Percentiles rank a stretch among this genome's conserved stretches.
Conservation (phyloP, 2,113 vertebrate species). For the Emydura subglobosa region DNA sequence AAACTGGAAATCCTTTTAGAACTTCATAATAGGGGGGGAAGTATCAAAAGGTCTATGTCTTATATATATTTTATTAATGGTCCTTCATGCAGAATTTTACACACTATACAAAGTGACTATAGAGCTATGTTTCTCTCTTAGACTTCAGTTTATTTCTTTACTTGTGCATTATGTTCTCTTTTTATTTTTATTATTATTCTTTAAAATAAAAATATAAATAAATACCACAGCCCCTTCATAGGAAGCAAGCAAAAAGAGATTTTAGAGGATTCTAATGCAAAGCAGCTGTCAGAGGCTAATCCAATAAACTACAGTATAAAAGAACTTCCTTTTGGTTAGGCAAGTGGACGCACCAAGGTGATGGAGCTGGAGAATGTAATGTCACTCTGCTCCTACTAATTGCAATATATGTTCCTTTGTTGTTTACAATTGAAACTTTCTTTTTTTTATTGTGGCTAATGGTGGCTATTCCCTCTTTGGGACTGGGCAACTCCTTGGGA, state of each 20-base stretch:
- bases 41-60: conserved; percentile 44
- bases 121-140: conserved; percentile 55
- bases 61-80: conserved; percentile 53
- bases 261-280: neutral
- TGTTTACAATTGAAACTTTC: neutral
- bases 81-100: conserved; percentile 53
- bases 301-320: neutral
- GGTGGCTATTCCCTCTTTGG: neutral
- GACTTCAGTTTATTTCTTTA: conserved; percentile 70
- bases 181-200: conserved; percentile 64
- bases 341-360: neutral
- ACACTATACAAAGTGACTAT: conserved; percentile 50
- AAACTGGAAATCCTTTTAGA: conserved; percentile 72
- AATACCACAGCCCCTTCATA: conserved; percentile 25
- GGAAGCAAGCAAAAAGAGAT: conserved; percentile 32
- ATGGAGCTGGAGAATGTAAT: neutral
- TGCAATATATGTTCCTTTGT: neutral
- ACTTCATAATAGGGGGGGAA: conserved; percentile 45
- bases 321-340: neutral
- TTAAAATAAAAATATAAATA: conserved; percentile 67
- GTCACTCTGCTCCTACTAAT: neutral
- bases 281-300: neutral
- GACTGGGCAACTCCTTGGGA: neutral
- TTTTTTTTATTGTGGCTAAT: neutral
- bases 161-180: conserved; percentile 57